Conservation (phyloP, 1,140 invertebrate species). For the Dreissena polymorpha region DNA sequence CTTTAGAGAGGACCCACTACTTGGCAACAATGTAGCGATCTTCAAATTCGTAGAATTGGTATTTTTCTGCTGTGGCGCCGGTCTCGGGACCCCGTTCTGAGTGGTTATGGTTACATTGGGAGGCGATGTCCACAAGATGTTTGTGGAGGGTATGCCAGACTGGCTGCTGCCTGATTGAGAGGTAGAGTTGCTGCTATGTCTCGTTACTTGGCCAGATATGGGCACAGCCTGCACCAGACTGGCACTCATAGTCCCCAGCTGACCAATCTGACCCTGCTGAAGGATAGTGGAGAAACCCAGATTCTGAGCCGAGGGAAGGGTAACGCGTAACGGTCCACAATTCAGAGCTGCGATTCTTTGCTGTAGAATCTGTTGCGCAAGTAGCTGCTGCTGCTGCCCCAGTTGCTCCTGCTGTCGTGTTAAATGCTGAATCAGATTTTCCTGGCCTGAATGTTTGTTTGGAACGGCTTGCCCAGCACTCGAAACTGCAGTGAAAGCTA, state of each 20-base stretch:
- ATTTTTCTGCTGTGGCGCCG: constrained; percentile 1
- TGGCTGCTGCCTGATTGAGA: constrained; percentile 21
- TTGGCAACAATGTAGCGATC: background rate
- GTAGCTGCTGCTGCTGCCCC: constrained; percentile 22
- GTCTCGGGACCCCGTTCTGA: constrained; percentile 37
- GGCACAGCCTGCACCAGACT: constrained; percentile 25
- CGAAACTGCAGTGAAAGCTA: background rate
- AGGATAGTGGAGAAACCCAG: constrained; percentile 30
- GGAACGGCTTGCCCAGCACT: background rate
- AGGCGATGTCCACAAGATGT: constrained; percentile 47
- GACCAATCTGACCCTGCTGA: constrained; percentile 33
- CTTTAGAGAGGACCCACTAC: constrained; percentile 12
- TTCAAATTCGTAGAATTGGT: background rate
- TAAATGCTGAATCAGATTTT: constrained; percentile 31
- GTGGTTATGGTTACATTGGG: constrained; percentile 46
- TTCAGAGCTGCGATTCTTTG: constrained; percentile 11
- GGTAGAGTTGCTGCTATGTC: constrained; percentile 31
- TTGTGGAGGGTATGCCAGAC: constrained; percentile 20
- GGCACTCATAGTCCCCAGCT: constrained; percentile 26
- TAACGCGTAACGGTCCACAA: constrained; percentile 22
- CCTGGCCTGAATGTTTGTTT: background rate
- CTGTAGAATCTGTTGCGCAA: constrained; percentile 38
- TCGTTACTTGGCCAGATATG: constrained; percentile 28
- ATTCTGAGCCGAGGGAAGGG: constrained; percentile 28
- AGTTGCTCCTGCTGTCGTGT: constrained; percentile 35